A percentile compares a stretch with the other conserved stretches of the same genome.
Conservation (phyloP, 2,797 vertebrate species). For the Muscicapa striata region DNA sequence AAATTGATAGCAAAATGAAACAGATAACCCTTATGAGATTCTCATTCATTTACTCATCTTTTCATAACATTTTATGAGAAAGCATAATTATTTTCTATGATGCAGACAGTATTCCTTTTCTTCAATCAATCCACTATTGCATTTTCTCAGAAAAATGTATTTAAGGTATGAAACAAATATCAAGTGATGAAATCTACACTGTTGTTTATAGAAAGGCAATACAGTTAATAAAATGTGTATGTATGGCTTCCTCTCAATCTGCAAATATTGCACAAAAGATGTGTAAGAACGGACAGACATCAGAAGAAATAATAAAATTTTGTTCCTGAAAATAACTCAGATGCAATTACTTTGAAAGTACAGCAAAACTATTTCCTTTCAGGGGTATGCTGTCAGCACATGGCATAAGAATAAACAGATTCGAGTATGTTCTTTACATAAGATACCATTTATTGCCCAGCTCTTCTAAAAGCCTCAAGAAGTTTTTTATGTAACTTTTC, state of each 20-base stretch:
- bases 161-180: not conserved
- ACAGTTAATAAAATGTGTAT: not conserved
- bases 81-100: not conserved
- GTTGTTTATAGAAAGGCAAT: not conserved
- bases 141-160: conserved; percentile 7
- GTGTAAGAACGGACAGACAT: not conserved
- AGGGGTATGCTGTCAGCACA: not conserved
- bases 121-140: not conserved
- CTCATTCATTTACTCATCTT: not conserved
- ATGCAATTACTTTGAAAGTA: not conserved
- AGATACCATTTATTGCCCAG: not conserved
- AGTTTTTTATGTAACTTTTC: not conserved
- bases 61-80: not conserved
- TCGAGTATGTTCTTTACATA: not conserved
- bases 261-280: not conserved
- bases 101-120: not conserved
- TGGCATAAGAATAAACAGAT: not conserved
- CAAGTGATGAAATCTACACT: not conserved
- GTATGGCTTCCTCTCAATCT: not conserved
- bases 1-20: not conserved
- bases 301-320: not conserved
- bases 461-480: not conserved
- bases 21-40: not conserved
- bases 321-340: not conserved
- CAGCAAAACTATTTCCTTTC: not conserved